These are phyloP conservation scores for Ptilorrhoa leucosticta DNA, from an alignment of 2,113 vertebrate genomes.

Conservation along the genomic window DNA sequence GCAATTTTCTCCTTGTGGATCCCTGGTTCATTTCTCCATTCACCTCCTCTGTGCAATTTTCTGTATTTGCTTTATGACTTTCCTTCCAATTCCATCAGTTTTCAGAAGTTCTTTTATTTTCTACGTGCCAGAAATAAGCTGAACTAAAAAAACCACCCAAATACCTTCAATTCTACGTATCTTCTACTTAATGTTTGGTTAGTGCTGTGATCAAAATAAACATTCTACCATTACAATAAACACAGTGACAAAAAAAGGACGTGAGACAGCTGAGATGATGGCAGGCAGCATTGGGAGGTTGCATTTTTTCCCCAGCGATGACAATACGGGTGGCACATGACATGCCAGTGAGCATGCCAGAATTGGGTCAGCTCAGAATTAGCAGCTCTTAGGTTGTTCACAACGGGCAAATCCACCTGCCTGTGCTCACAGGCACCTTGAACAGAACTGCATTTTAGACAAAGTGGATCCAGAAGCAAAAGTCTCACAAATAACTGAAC, in stretches of 20 bases:
- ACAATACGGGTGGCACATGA: neutral
- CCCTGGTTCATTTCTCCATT: neutral
- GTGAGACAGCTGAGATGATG: neutral
- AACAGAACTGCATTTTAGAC: neutral
- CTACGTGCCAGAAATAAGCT: neutral
- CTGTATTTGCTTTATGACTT: neutral
- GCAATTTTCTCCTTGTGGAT: neutral
- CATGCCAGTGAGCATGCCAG: neutral
- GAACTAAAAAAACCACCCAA: neutral
- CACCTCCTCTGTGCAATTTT: neutral
- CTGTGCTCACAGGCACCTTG: neutral
- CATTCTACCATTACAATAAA: neutral
- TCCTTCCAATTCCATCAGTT: neutral
- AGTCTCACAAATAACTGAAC: neutral
- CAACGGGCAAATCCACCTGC: neutral
- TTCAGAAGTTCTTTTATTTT: neutral
- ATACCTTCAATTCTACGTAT: neutral
- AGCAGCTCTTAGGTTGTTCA: neutral
- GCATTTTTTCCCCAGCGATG: neutral
- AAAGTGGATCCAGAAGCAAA: neutral
- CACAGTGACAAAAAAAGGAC: neutral
- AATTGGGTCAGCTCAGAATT: constrained; percentile 4
- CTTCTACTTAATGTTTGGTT: neutral
- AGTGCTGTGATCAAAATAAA: neutral
- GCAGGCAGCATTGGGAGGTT: neutral